Conservation (phyloP, 2,888 invertebrate species). For the Melieria crassipennis region DNA sequence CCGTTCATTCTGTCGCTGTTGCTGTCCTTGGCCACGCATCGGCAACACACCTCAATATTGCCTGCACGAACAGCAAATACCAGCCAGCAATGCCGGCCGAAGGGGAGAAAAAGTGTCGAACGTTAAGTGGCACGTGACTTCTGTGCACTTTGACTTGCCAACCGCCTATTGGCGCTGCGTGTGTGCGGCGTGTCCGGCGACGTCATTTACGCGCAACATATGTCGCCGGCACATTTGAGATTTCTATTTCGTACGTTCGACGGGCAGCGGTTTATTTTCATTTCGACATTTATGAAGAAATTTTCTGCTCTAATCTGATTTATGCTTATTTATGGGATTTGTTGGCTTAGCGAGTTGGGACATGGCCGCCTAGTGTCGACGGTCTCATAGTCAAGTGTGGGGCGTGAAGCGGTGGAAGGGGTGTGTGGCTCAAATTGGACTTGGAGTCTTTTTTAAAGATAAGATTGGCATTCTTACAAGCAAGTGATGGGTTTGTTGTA, state of each 20-base stretch:
- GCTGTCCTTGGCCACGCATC: neutral
- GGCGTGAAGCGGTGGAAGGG: no score
- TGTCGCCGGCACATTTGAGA: neutral
- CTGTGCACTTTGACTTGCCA: conserved; percentile 2
- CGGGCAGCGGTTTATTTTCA: neutral
- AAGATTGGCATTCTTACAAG: no score
- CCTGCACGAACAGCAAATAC: neutral
- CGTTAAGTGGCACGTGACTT: conserved; percentile 20
- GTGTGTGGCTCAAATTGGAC: no score
- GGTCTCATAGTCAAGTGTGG: no score
- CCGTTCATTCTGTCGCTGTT: neutral
- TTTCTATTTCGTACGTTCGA: neutral
- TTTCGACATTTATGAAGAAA: conserved; percentile 41
- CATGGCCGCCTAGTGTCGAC: neutral
- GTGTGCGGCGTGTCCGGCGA: neutral
- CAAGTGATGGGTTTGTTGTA: no score
- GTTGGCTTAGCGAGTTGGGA: conserved; percentile 25
- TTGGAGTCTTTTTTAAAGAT: no score
- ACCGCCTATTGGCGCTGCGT: conserved; percentile 3
- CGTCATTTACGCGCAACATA: neutral
- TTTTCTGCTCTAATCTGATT: conserved; percentile 49
- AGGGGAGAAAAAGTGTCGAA: conserved; percentile 11
- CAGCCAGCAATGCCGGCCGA: neutral
- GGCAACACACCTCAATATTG: neutral
- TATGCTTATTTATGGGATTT: conserved; percentile 34